Conservation (phyloP, 2,113 vertebrate species). For the Oncorhynchus keta region DNA sequence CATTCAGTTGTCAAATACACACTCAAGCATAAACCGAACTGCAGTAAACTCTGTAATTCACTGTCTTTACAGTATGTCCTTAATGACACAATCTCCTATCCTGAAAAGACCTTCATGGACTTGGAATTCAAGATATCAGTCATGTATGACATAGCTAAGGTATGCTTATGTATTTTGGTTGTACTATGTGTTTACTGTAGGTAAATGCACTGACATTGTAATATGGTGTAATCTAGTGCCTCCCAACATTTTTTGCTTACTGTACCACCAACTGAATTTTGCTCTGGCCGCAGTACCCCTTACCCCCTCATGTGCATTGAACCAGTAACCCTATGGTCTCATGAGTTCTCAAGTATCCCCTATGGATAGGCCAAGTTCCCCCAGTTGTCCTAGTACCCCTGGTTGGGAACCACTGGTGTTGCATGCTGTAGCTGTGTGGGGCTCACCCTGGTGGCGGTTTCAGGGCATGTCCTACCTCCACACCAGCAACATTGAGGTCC, state of each 20-base stretch:
- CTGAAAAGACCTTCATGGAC: constrained; percentile 96
- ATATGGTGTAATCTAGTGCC: too few species aligned
- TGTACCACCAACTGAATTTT: too few species aligned
- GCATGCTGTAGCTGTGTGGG: too few species aligned
- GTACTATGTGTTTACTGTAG: background rate
- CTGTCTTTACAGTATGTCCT: constrained; percentile 82
- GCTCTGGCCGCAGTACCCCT: too few species aligned
- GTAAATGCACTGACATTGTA: background rate
- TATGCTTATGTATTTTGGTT: constrained; percentile 51
- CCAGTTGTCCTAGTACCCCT: too few species aligned
- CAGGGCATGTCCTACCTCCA: constrained; percentile 98
- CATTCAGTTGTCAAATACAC: background rate
- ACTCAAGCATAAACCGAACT: constrained; percentile 4
- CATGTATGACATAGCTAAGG: constrained; percentile 98
- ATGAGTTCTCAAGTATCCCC: too few species aligned
- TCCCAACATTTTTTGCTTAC: too few species aligned
- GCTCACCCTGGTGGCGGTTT: background rate
- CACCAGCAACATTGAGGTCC: constrained; percentile 88
- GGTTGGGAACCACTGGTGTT: too few species aligned
- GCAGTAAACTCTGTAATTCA: background rate
- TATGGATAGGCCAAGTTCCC: too few species aligned
- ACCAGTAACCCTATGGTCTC: too few species aligned
- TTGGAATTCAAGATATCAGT: constrained; percentile 98
- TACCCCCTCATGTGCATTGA: too few species aligned
- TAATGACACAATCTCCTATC: constrained; percentile 94